These are phyloP conservation scores for Sinotaia quadrata DNA, from an alignment of 2,888 invertebrate species.

Conservation along the genomic window DNA sequence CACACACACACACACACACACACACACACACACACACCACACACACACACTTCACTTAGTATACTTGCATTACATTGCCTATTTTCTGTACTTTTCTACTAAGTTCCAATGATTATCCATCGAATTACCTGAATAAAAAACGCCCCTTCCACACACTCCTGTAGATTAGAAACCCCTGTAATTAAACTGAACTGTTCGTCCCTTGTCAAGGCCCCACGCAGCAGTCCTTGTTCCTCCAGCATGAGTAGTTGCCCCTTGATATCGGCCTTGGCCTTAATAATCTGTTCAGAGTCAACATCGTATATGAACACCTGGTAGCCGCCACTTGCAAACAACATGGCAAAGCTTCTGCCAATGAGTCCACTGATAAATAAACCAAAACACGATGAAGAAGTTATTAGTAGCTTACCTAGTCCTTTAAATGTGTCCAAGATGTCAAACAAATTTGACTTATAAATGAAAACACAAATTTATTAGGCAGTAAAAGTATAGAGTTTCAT, in stretches of 20 bases:
- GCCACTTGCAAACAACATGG: conserved; percentile 93
- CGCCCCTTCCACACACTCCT: conserved; percentile 82
- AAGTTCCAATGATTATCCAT: background rate
- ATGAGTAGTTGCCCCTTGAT: conserved; percentile 78
- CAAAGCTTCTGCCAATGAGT: conserved; percentile 95
- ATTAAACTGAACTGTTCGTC: conserved; percentile 84
- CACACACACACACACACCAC: too few species aligned
- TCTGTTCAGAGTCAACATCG: conserved; percentile 75
- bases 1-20: conserved; percentile 6
- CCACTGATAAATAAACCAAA: too few species aligned
- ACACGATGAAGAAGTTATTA: too few species aligned
- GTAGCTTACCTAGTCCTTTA: too few species aligned
- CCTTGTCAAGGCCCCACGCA: conserved; percentile 83
- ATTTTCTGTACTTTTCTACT: background rate
- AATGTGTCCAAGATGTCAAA: too few species aligned
- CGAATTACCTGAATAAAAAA: conserved; percentile 77
- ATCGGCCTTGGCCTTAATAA: conserved; percentile 76
- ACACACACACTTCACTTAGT: too few species aligned
- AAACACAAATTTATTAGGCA: too few species aligned
- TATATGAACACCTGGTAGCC: conserved; percentile 91
- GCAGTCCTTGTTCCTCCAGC: conserved; percentile 75
- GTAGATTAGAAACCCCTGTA: conserved; percentile 81
- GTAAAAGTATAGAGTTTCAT: too few species aligned
- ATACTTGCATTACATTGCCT: conserved; percentile 87
- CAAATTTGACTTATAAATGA: too few species aligned